Percentiles rank a stretch among this genome's conserved stretches.
phyloP scores from a whole-genome alignment of 2,113 vertebrate genomes.

The Pantherophis guttatus region DNA sequence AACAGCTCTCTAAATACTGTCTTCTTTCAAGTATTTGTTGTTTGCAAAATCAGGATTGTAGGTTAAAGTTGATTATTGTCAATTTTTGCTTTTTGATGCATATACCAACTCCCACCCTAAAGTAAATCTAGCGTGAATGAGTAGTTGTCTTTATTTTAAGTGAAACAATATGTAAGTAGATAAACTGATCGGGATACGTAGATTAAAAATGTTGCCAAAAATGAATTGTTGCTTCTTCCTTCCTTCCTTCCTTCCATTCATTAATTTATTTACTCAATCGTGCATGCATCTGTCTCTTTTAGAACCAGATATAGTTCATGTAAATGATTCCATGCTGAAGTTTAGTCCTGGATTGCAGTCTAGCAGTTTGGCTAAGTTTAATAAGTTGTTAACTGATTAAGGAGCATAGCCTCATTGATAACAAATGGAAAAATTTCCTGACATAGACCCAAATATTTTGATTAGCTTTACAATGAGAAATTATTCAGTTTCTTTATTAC shows the following conservation, averaged over 20 bases:
- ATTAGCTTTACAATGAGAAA: neutral
- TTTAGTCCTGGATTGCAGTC: conserved; percentile 45
- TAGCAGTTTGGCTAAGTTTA: conserved; percentile 55
- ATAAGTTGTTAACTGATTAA: neutral
- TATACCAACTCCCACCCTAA: neutral
- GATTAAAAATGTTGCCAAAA: conserved; percentile 44
- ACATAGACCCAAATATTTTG: conserved; percentile 50
- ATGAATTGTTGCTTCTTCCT: conserved; percentile 1
- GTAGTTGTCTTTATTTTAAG: fast-evolving
- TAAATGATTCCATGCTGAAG: conserved; percentile 43
- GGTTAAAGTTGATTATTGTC: neutral
- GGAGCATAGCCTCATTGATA: conserved; percentile 33
- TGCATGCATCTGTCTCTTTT: neutral
- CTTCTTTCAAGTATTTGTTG: fast-evolving
- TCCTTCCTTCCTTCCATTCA: neutral
- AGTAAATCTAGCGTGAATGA: fast-evolving
- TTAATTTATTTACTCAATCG: neutral
- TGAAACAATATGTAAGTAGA: neutral
- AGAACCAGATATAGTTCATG: conserved; percentile 19
- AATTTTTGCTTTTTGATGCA: neutral
- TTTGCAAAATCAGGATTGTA: neutral
- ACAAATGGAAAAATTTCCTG: neutral
- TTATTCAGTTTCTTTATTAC: conserved; percentile 10
- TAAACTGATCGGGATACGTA: conserved; percentile 41
- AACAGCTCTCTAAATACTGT: neutral